Base-by-base conservation (phyloP, 2,113 vertebrate genomes). In the Ivindomyrus marchei region DNA sequence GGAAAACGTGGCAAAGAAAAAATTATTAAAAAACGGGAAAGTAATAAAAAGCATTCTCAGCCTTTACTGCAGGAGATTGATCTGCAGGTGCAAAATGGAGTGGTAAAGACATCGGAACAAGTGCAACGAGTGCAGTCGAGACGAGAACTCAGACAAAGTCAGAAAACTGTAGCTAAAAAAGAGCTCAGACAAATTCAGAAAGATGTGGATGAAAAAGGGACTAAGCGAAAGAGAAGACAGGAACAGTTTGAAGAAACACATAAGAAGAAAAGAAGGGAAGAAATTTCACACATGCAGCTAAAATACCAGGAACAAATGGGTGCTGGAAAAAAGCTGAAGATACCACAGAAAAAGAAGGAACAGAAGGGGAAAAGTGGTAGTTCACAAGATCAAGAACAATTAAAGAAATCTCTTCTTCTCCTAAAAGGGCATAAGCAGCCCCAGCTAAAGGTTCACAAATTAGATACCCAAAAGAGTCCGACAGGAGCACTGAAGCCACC, bases 371-470 rank as follows among this genome's bases (percentile, higher is more conserved):
- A 50, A 19, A 93, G 56, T 49, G 36, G 74, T 3, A 56, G 9
- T 52, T 88, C 90, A 53, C 74, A 45, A 3, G 36, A 90, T 49
- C 66, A 45, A 9, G 91, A 93, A 45, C 90, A 94, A 39, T 74
- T 95, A 88, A 92, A 91, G 4, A 91, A 94, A 93, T 92, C 94
- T 52, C 90, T 96, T 21, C 95, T 96, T 53, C 89, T 96, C 49
- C 93, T 96, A n/a, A 96, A 96, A 92, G 96, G 96, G 39, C 96
- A 96, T 88, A 96, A 95, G 91, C 96, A 96, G 86, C 96, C 96
- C 4, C 96, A 95, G 90, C 90, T 96, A 1, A 96, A 96, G 90
- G 96, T 96, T 89, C 93, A 96, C 90, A 96, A 96, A 88, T 56
- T 93, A 49, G 93, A 93, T 91, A 85, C 92, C n/a, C 42, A 42